Base-by-base conservation (phyloP, 2,797 vertebrate species). In the Emydoidea blandingii region DNA sequence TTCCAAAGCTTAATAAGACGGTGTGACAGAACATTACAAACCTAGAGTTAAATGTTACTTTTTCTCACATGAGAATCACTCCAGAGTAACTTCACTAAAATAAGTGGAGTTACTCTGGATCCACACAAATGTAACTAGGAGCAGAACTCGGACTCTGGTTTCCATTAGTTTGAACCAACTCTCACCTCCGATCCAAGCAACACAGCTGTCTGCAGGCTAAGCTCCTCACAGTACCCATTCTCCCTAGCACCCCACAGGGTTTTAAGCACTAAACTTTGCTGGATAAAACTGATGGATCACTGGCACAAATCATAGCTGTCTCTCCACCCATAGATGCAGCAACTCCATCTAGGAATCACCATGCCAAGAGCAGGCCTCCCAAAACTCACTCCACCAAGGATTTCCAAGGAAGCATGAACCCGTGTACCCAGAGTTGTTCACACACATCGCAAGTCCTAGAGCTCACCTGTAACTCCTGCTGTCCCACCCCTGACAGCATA, bases 221-320 rank as follows among this genome's bases (percentile, higher is more conserved):
- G 8, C 25, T 7, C 19, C n/a, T 74, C 68, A 74, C 19, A 19
- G 6, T 25, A 37, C 37, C 37, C 23, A 37, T 74, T 74, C 68
- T 41, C 68, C 68, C 19, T 19, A 72, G 34, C 65, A 23, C 5
- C 34, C n/a, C 68, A 41, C 18, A 37, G 37, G 37, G 31, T 74
- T 23, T 41, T 41, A 37, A 37, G 37, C 19, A 41, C 68, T 74
- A 74, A 41, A 74, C 1, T 53, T 54, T 54, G 54, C 29, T 12
- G 57, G 27, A 59, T 59, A 59, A 59, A 59, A 59, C 27, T 53
- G 85, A 10, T 0, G 34, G 23, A 27, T 50, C 89, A 54, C 14
- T 0, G 1, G 57, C 34, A 85, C 0, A 0, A 59, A 47, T 44
- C 76, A 53, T 52, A 82, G 8, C 52, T n/a, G 19, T 53, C 68